Base-by-base conservation (phyloP, 2,113 vertebrate species). In the Morone chrysops region DNA sequence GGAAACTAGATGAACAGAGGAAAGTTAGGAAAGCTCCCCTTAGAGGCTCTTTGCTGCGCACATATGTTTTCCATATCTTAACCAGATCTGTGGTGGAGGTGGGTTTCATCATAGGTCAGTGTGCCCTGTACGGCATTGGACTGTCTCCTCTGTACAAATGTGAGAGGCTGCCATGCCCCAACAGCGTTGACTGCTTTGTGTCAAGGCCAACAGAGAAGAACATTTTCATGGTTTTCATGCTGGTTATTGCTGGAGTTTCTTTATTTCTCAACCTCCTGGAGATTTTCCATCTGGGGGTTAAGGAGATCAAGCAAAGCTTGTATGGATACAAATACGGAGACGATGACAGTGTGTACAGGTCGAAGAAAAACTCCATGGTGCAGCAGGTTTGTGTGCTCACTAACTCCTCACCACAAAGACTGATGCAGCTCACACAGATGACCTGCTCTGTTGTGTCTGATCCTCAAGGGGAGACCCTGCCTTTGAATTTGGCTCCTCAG, bases 161-260 rank as follows among this genome's bases (percentile, higher is more conserved):
- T 73, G 94, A 96, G 77, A 93, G 95, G 10, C 71, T 95, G 67
- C 97, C 97, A 20, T 99, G 97, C 63, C 97, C 97, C 78, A 99
- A 98, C 89, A 95, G 93, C 0, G 96, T 99, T 68, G 98, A 99
- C 83, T 99, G 97, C 80, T 99, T 98, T 87, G 97, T 99, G 68
- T 99, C 97, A 13, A 94, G 98, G 75, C 97, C 97, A 40, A 98
- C 98, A 48, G 98, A 99, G 91, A 99, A 99, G 92, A 98, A 96
- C 63, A 95, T 99, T 84, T 99, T 99, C 82, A 97, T 99, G 96
- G 94, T 97, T 41, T 99, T 99, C 86, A 99, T 99, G 98, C 92
- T 97, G 57, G 96, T 97, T 53, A 98, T 99, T 13, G 96, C 97
- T 0, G 96, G 97, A 0, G 95, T 98, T 75, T 99, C 97, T 70